A percentile compares a stretch with the other conserved stretches of the same genome.
Evolutionary conservation across 37 sponge, comb jelly and placozoan species (phyloP).

Genomic region (Eunapius fragilis): DNA sequence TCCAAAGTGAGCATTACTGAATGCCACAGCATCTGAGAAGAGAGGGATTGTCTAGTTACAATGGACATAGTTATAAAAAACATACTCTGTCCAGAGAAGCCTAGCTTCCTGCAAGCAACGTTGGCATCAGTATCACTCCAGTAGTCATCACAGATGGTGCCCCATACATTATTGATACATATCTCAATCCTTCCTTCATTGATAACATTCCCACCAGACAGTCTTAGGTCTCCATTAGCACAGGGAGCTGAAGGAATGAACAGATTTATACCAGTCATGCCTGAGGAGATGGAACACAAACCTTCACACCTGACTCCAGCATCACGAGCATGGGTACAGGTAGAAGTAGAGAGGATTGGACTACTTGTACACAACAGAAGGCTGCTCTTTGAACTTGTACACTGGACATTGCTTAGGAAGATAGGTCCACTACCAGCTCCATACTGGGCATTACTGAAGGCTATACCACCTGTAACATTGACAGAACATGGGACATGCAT

Average conservation of each 20-base stretch:
- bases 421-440: slow-evolving; percentile 20
- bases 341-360: neutral
- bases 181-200: slow-evolving; percentile 26
- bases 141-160: slow-evolving; percentile 19
- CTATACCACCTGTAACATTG: neutral
- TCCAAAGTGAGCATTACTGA: slow-evolving; percentile 17
- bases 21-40: slow-evolving; percentile 11
- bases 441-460: slow-evolving; percentile 10
- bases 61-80: neutral
- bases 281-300: too few species aligned
- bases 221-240: slow-evolving; percentile 8
- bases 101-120: slow-evolving; percentile 10
- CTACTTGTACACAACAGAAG: slow-evolving; percentile 12
- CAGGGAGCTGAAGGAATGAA: slow-evolving; percentile 5
- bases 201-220: slow-evolving; percentile 8
- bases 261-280: too few species aligned
- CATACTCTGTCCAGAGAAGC: neutral
- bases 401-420: slow-evolving; percentile 11
- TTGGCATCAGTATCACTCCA: slow-evolving; percentile 9
- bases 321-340: slow-evolving; percentile 12
- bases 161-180: slow-evolving; percentile 26
- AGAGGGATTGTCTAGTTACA: neutral
- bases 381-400: neutral
- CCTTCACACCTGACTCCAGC: slow-evolving; percentile 19
- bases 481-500: too few species aligned